Percentiles rank a stretch among this genome's conserved stretches.
These are phyloP conservation scores for Acanthococcus lagerstroemiae DNA, from an alignment of 2,888 invertebrate species.

Conservation along the genomic window DNA sequence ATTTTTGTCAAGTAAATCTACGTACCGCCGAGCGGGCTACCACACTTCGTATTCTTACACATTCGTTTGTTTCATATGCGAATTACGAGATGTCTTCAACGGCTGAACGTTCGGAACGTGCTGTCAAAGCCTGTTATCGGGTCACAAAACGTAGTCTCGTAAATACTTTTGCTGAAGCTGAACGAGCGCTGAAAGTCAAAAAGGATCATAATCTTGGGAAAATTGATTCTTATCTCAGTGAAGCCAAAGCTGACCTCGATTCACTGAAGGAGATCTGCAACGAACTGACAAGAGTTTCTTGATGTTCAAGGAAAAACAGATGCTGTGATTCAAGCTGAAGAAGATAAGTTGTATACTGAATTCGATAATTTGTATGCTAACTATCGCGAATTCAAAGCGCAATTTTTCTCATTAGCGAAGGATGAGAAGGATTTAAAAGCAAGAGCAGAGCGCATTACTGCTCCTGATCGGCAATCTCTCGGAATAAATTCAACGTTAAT, in stretches of 20 bases:
- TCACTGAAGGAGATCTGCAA: neutral
- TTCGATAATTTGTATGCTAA: neutral
- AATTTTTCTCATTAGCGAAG: neutral
- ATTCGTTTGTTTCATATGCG: too few relatives aligned
- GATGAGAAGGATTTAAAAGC: neutral
- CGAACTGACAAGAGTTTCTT: neutral
- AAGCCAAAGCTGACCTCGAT: neutral
- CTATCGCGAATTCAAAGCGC: neutral
- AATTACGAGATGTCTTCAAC: neutral
- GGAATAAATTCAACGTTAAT: neutral
- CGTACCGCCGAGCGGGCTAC: too few relatives aligned
- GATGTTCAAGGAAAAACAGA: neutral
- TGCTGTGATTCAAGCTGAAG: neutral
- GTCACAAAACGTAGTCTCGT: neutral
- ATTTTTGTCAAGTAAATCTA: too few relatives aligned
- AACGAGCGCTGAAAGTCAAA: neutral
- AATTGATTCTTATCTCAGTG: neutral
- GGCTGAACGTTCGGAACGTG: neutral
- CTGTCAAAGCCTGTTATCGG: neutral
- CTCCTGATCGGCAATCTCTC: neutral
- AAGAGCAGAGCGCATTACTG: neutral
- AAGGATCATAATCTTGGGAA: neutral
- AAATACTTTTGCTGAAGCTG: neutral
- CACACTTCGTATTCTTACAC: too few relatives aligned
- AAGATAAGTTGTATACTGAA: neutral